These are phyloP conservation scores for Aeoliscus strigatus DNA, from an alignment of 2,797 vertebrate genomes.

Conservation along the genomic window DNA sequence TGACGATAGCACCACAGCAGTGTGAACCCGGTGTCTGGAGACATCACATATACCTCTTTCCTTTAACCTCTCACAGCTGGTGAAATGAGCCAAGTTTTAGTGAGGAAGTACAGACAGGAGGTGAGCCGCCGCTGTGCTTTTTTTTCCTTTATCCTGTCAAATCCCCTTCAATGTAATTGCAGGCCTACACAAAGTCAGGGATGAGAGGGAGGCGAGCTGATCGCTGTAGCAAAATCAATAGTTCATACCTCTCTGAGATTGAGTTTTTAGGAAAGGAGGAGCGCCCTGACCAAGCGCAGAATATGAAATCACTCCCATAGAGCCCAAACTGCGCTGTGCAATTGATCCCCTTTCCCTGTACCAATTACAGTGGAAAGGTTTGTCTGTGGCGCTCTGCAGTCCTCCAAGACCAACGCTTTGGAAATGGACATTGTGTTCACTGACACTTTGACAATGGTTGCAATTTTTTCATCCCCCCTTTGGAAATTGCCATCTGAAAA, in stretches of 20 bases:
- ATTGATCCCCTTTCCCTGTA: slow-evolving; percentile 64
- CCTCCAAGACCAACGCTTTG: slow-evolving; percentile 61
- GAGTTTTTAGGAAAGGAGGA: slow-evolving; percentile 70
- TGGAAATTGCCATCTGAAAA: slow-evolving; percentile 57
- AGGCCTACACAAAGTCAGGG: slow-evolving; percentile 50
- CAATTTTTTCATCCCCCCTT: slow-evolving; percentile 47
- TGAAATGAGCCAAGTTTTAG: slow-evolving; percentile 33
- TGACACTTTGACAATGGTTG: slow-evolving; percentile 54
- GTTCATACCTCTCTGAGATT: slow-evolving; percentile 73
- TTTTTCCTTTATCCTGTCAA: slow-evolving; percentile 43
- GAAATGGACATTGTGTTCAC: slow-evolving; percentile 65
- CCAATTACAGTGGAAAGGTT: slow-evolving; percentile 71
- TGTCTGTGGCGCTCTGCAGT: slow-evolving; percentile 57
- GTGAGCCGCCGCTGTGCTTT: slow-evolving; percentile 39
- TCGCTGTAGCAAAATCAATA: slow-evolving; percentile 69
- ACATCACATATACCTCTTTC: slow-evolving; percentile 47
- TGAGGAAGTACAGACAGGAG: slow-evolving; percentile 39
- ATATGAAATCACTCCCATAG: slow-evolving; percentile 66
- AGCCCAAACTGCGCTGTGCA: slow-evolving; percentile 27
- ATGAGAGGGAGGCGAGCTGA: slow-evolving; percentile 52
- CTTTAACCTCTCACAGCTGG: slow-evolving; percentile 39
- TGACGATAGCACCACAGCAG: too few species aligned
- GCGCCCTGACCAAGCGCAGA: slow-evolving; percentile 63
- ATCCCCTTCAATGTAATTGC: slow-evolving; percentile 61
- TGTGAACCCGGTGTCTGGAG: slow-evolving; percentile 35